phyloP scores from a whole-genome alignment of 2,888 invertebrate species.

The Meandrusa payeni region DNA sequence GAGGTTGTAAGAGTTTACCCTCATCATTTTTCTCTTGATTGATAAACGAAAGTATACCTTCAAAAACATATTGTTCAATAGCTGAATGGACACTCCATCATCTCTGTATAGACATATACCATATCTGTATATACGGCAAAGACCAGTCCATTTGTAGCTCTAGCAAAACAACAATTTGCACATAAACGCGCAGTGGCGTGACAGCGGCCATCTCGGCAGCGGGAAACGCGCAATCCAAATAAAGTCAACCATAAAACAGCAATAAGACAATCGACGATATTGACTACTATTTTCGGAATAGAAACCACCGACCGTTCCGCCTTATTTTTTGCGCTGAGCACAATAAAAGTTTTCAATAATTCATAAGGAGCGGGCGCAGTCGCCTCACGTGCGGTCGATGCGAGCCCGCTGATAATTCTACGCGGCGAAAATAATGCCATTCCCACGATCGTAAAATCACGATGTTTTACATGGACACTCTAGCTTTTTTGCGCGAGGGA shows the following conservation, averaged over 20 bases:
- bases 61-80: too few relatives aligned
- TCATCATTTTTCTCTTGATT: too few relatives aligned
- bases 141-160: not conserved
- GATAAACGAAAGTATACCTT: too few relatives aligned
- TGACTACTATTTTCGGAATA: slow-evolving; percentile 71
- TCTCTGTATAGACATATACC: too few relatives aligned
- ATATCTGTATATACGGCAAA: too few relatives aligned
- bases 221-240: slow-evolving; percentile 52
- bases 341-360: slow-evolving; percentile 77
- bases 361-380: slow-evolving; percentile 66
- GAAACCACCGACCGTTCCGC: slow-evolving; percentile 55
- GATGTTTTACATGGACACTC: slow-evolving; percentile 51
- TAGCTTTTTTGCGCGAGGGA: slow-evolving; percentile 5
- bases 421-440: slow-evolving; percentile 64
- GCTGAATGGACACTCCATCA: too few relatives aligned
- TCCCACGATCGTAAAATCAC: slow-evolving; percentile 73
- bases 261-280: slow-evolving; percentile 53
- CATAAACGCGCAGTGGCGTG: slow-evolving; percentile 7
- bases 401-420: slow-evolving; percentile 50
- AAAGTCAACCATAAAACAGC: slow-evolving; percentile 63
- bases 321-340: slow-evolving; percentile 62
- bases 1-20: too few relatives aligned
- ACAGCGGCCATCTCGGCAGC: slow-evolving; percentile 6
- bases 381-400: slow-evolving; percentile 59
- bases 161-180: slow-evolving; percentile 2